Base-by-base conservation (phyloP, 2,113 vertebrate species). In the Dinomys branickii region DNA sequence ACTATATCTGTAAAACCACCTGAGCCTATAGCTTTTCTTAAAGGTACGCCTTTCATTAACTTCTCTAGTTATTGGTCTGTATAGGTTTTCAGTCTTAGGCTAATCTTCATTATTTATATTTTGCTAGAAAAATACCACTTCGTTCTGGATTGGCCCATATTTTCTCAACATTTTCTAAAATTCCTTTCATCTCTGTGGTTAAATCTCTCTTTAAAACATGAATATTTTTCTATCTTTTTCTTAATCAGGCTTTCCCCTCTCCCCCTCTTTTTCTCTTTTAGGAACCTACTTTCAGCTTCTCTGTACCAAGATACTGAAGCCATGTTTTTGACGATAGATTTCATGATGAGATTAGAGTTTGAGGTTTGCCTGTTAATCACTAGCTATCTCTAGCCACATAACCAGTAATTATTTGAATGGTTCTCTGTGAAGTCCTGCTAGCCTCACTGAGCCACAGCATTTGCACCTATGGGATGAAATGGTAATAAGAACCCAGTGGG, bases 31-130 rank as follows among this genome's bases (percentile, higher is more conserved):
- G 24, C 56, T 83, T 94, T 93, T 90, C 56, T 87, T 63, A 69
- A 96, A 78, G 44, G n/a, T 63, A 33, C 33, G 58, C 65, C 41
- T 94, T 90, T 88, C 73, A 41, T 85, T 88, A 52, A 73, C 19
- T 61, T 85, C 44, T 86, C 54, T 19, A 26, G 61, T 75, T 94
- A 85, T 61, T 91, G 28, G 2, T 80, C 33, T 81, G 2, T n/a
- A 83, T 56, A 78, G 47, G 17, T 84, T 83, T 96, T 94, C 52
- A 54, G 91, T 82, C 30, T 88, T 93, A 85, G 8, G n/a, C n/a
- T 95, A 95, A 85, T 52, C 75, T 89, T 86, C 30, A 5, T 92
- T 4, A 91, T 67, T 93, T 85, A 44, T 81, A 90, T 71, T 92
- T 92, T 92, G 41, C 16, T 90, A 41, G 52, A 86, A 94, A 92